Evolutionary conservation across 1,140 invertebrate genomes (phyloP).

Genomic region (Drosophila orena): DNA sequence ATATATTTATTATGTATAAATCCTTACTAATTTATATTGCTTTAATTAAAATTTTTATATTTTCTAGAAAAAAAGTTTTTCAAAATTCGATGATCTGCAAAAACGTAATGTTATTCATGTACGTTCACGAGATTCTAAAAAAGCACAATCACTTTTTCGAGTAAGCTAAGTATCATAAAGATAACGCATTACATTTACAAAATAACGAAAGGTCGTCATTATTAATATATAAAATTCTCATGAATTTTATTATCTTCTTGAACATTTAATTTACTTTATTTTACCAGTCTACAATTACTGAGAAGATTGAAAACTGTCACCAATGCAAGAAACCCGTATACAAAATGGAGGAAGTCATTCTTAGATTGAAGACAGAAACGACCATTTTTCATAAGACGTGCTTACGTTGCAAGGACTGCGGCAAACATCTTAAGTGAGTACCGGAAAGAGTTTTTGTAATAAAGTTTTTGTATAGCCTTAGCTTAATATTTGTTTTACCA

Average conservation of each 20-base stretch:
- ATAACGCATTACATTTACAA: slow-evolving; percentile 28
- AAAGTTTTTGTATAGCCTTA: too few relatives aligned
- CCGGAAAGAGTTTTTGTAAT: background rate
- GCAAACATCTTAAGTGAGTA: slow-evolving; percentile 93
- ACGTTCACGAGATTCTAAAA: slow-evolving; percentile 88
- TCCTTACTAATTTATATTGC: too few relatives aligned
- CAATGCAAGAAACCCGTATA: slow-evolving; percentile 95
- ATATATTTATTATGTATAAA: too few relatives aligned
- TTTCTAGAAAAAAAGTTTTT: slow-evolving; percentile 91
- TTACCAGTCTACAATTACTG: slow-evolving; percentile 48
- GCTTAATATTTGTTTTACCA: background rate
- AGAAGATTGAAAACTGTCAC: slow-evolving; percentile 88
- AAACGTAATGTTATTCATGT: slow-evolving; percentile 90
- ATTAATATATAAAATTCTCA: too few relatives aligned
- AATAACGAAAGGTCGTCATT: background rate
- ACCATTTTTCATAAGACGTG: slow-evolving; percentile 96
- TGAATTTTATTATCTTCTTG: too few relatives aligned
- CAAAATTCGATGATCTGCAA: slow-evolving; percentile 90
- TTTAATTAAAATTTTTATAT: background rate
- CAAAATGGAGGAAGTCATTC: slow-evolving; percentile 94
- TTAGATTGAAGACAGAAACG: slow-evolving; percentile 90
- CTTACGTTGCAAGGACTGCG: slow-evolving; percentile 95
- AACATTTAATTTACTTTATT: background rate
- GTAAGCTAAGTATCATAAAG: slow-evolving; percentile 84
- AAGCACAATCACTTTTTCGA: slow-evolving; percentile 89